These are phyloP conservation scores for Karalla daura DNA, from an alignment of 2,797 vertebrate genomes.

Conservation along the genomic window DNA sequence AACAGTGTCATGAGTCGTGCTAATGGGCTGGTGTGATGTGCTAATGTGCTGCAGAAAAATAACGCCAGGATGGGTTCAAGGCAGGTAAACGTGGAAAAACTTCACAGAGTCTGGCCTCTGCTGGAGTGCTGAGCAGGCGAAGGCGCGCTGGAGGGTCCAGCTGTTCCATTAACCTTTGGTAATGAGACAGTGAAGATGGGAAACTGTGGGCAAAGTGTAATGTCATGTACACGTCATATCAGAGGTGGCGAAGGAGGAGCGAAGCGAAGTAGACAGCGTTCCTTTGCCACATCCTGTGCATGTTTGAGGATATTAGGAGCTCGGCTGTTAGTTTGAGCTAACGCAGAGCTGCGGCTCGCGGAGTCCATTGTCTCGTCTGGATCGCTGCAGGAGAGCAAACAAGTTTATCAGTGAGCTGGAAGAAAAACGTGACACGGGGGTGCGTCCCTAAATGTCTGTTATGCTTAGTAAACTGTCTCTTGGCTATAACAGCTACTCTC, in stretches of 20 bases:
- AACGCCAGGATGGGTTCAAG: constrained; percentile 13
- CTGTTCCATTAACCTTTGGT: constrained; percentile 73
- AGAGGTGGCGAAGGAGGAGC: constrained; percentile 23
- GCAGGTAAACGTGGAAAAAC: constrained; percentile 52
- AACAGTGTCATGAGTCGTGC: constrained; percentile 49
- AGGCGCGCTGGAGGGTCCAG: constrained; percentile 51
- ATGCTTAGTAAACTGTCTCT: no score
- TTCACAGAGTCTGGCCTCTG: constrained; percentile 36
- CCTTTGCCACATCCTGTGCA: neutral
- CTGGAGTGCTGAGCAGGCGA: constrained; percentile 51
- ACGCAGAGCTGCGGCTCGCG: neutral
- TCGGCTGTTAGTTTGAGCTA: constrained; percentile 10
- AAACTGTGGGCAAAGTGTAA: constrained; percentile 51
- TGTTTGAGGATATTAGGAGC: constrained; percentile 9
- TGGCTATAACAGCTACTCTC: no score
- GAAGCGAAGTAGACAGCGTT: constrained; percentile 6
- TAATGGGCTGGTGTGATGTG: constrained; percentile 34
- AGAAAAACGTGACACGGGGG: no score
- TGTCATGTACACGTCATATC: constrained; percentile 48
- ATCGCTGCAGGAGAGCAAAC: neutral
- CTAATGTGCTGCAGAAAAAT: constrained; percentile 31
- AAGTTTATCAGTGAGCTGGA: neutral
- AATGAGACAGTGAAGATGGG: constrained; percentile 60
- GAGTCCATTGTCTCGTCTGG: neutral
- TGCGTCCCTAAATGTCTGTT: no score